phyloP scores from a whole-genome alignment of 2,888 invertebrate genomes.

The Pharmacophagus antenor region DNA sequence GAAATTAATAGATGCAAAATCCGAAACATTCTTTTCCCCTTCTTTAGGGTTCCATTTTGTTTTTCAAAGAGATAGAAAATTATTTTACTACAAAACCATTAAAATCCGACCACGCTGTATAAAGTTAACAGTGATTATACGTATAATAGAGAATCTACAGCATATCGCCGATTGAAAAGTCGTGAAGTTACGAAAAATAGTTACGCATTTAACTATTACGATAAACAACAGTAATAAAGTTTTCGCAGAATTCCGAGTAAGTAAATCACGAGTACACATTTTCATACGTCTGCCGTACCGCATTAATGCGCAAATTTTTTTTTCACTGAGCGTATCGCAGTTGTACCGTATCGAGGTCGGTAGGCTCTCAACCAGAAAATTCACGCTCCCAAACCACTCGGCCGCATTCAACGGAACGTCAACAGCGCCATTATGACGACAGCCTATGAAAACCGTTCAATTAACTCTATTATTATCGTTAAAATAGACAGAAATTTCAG shows the following conservation, averaged over 20 bases:
- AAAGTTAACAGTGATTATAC: background rate
- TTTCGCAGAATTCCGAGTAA: constrained; percentile 7
- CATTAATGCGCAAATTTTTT: constrained; percentile 26
- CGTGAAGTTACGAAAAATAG: no score
- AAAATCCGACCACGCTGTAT: no score
- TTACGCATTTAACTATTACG: no score
- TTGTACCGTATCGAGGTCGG: constrained; percentile 27
- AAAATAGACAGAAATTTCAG: constrained; percentile 5
- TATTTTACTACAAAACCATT: no score
- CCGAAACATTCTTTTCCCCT: no score
- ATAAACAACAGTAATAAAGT: constrained; percentile 8
- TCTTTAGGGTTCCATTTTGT: no score
- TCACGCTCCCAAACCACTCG: constrained; percentile 22
- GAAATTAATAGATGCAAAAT: no score
- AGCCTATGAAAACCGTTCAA: constrained; percentile 16
- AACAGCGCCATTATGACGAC: constrained; percentile 9
- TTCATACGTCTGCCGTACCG: constrained; percentile 15
- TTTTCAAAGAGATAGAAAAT: no score
- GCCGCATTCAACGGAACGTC: constrained; percentile 15
- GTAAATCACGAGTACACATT: constrained; percentile 23
- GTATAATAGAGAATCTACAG: no score
- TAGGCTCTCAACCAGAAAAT: constrained; percentile 22
- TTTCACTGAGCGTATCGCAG: constrained; percentile 11
- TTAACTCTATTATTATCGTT: constrained; percentile 11
- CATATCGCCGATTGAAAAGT: no score